Percentiles rank a stretch among this genome's conserved stretches.
These are phyloP conservation scores for Leptestheria dahalacensis DNA, from an alignment of 1,140 invertebrate genomes.

Conservation along the genomic window DNA sequence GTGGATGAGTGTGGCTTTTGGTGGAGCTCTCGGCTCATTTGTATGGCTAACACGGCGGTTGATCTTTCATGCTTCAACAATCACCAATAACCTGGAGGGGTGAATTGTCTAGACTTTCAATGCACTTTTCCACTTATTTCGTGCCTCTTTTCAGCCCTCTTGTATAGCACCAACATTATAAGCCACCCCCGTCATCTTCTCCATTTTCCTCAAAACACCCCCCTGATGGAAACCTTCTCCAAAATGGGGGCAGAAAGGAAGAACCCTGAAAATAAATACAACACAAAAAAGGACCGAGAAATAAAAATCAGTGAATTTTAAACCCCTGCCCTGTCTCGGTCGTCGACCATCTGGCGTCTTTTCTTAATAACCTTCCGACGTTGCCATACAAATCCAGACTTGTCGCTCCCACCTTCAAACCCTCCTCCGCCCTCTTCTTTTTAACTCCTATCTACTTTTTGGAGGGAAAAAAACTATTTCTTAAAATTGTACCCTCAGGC, in stretches of 20 bases:
- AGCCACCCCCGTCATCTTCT: background rate
- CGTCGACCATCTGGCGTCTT: background rate
- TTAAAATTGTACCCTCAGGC: too few species aligned
- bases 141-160: background rate
- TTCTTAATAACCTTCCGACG: background rate
- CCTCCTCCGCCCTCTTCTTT: background rate
- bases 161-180: background rate
- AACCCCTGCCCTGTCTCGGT: too few species aligned
- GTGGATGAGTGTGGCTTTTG: background rate
- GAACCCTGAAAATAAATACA: background rate
- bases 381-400: background rate
- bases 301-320: background rate
- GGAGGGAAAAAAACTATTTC: too few species aligned
- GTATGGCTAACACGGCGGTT: background rate
- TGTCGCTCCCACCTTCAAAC: background rate
- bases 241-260: background rate
- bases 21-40: background rate
- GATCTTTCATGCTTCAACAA: background rate
- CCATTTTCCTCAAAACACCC: background rate
- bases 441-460: too few species aligned
- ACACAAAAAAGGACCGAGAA: background rate
- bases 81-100: background rate
- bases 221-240: background rate
- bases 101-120: too few species aligned
- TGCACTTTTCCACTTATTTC: background rate